These are phyloP conservation scores for Copsychus sechellarum DNA, from an alignment of 2,113 vertebrate species.

Conservation along the genomic window DNA sequence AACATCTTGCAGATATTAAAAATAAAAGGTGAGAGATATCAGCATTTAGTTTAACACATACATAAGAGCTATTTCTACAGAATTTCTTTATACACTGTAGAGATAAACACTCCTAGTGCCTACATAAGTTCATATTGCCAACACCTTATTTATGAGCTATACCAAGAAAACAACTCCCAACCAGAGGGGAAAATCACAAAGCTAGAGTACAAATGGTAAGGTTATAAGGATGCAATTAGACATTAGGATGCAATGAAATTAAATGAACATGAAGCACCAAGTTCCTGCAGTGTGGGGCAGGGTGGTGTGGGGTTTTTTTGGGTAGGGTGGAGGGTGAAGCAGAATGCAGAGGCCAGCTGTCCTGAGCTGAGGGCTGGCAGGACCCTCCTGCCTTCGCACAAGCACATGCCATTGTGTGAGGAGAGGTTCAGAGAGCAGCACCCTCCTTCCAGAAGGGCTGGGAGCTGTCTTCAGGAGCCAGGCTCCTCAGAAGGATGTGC, in stretches of 20 bases:
- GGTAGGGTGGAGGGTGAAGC: neutral
- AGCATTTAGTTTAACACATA: neutral
- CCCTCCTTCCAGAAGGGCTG: neutral
- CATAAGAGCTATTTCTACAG: neutral
- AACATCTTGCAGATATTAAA: neutral
- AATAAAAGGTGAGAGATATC: neutral
- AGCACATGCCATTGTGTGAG: fast-evolving
- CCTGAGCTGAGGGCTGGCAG: neutral
- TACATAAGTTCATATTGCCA: neutral
- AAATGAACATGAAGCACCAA: neutral
- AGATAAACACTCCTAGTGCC: neutral
- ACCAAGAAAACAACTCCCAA: neutral
- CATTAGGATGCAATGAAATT: neutral
- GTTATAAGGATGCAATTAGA: neutral
- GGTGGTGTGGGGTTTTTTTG: neutral
- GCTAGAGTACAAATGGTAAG: neutral
- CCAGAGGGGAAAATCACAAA: neutral
- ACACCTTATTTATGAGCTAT: neutral
- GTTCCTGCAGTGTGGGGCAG: fast-evolving
- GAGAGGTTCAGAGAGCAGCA: neutral
- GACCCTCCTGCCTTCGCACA: neutral
- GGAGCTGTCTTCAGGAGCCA: neutral
- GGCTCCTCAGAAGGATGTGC: neutral
- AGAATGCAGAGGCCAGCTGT: neutral
- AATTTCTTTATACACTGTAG: neutral